These are phyloP conservation scores for Sphaerophoria taeniata DNA, from an alignment of 2,888 invertebrate species.

Conservation along the genomic window DNA sequence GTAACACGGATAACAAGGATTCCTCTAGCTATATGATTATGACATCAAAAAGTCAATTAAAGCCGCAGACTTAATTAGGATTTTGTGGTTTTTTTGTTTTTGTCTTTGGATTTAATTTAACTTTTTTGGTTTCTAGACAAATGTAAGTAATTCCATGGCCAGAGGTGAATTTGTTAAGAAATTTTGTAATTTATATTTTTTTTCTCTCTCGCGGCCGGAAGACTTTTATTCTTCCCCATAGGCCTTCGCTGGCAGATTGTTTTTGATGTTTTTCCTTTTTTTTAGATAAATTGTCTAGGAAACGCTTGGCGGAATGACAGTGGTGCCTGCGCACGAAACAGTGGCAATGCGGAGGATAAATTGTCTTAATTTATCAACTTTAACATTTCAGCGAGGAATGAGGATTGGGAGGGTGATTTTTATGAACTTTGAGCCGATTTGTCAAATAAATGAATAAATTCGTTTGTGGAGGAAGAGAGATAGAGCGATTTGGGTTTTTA, in stretches of 20 bases:
- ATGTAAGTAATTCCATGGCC: conserved; percentile 19
- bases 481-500: not conserved
- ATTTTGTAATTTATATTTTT: conserved; percentile 63
- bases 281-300: conserved; percentile 39
- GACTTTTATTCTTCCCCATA: conserved; percentile 12
- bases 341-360: conserved; percentile 29
- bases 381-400: conserved; percentile 27
- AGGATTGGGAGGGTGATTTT: conserved; percentile 51
- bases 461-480: not conserved
- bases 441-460: conserved; percentile 34
- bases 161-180: conserved; percentile 53
- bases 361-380: conserved; percentile 60
- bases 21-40: conserved; percentile 53
- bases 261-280: conserved; percentile 2
- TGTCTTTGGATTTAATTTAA: conserved; percentile 8
- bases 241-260: not conserved
- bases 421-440: conserved; percentile 65
- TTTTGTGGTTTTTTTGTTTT: conserved; percentile 1
- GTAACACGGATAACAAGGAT: not conserved
- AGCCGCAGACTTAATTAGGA: conserved; percentile 64
- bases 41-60: conserved; percentile 71
- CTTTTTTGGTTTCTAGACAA: conserved; percentile 32
- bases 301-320: not conserved
- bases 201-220: conserved; percentile 17
- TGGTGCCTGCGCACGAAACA: not conserved